Percentiles rank a stretch among this genome's conserved stretches.
Conservation (phyloP, 2,113 vertebrate species). For the Pangasianodon hypophthalmus region DNA sequence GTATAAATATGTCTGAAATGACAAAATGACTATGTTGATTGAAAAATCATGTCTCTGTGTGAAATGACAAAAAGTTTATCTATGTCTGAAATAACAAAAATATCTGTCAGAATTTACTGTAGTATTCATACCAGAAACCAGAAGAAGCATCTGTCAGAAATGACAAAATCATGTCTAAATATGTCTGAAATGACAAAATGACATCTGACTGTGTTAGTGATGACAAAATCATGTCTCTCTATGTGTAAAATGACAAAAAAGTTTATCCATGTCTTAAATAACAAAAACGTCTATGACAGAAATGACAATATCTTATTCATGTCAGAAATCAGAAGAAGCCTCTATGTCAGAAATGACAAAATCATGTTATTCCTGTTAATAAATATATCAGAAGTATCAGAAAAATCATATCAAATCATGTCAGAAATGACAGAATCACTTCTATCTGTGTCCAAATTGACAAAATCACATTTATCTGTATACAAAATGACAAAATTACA, state of each 20-base stretch:
- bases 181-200: neutral
- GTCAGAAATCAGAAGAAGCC: neutral
- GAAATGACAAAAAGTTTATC: neutral
- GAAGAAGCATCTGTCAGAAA: neutral
- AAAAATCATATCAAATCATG: neutral
- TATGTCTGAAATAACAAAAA: neutral
- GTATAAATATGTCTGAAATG: neutral
- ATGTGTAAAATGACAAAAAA: neutral
- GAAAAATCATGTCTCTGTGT: neutral
- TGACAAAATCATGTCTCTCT: neutral
- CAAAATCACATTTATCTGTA: neutral
- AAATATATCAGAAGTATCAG: too few relatives aligned
- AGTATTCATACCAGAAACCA: neutral
- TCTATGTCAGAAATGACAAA: neutral
- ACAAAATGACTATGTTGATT: neutral
- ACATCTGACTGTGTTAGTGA: neutral
- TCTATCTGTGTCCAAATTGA: neutral
- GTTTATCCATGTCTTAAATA: neutral
- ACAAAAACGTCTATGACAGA: neutral
- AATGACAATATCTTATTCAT: neutral
- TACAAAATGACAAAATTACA: neutral
- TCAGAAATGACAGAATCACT: neutral
- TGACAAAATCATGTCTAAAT: neutral
- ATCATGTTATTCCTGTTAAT: too few relatives aligned
- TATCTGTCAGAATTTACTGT: too few relatives aligned